phyloP scores from a whole-genome alignment of 2,888 invertebrate genomes.

The Meiosimyza platycephala region DNA sequence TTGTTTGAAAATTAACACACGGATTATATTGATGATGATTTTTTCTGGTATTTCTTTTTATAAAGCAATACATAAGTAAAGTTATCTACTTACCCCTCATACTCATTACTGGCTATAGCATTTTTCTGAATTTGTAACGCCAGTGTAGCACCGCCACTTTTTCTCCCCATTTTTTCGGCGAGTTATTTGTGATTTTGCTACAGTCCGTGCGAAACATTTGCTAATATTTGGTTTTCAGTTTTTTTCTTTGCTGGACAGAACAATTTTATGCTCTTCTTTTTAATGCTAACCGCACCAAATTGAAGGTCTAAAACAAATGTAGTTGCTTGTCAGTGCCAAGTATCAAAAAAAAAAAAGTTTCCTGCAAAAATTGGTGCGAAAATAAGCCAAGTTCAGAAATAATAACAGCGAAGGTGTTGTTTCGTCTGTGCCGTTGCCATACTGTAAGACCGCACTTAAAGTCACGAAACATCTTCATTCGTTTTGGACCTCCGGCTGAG shows the following conservation, averaged over 20 bases:
- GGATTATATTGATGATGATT: too few relatives aligned
- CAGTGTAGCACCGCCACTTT: too few relatives aligned
- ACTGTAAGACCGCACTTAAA: conserved; percentile 43
- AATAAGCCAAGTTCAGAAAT: conserved; percentile 52
- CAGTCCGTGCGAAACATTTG: conserved; percentile 31
- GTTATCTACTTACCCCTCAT: too few relatives aligned
- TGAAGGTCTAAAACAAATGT: not conserved
- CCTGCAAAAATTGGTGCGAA: conserved; percentile 52
- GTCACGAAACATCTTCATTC: conserved; percentile 67
- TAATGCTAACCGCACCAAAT: conserved; percentile 8
- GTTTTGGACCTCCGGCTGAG: conserved; percentile 55
- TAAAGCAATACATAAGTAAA: too few relatives aligned
- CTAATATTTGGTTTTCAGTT: conserved; percentile 31
- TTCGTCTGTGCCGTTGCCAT: conserved; percentile 5
- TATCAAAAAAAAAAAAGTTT: too few relatives aligned
- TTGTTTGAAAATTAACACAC: too few relatives aligned
- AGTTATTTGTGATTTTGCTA: not conserved
- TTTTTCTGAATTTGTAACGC: too few relatives aligned
- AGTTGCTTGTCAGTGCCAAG: too few relatives aligned
- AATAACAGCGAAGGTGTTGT: conserved; percentile 54
- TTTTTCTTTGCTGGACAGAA: not conserved
- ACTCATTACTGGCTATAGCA: too few relatives aligned
- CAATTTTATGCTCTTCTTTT: conserved; percentile 13
- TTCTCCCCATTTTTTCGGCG: too few relatives aligned
- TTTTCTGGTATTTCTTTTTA: too few relatives aligned